Percentiles rank a stretch among this genome's conserved stretches.
These are phyloP conservation scores for Apotomis betuletana DNA, from an alignment of 2,888 invertebrate species.

Conservation along the genomic window DNA sequence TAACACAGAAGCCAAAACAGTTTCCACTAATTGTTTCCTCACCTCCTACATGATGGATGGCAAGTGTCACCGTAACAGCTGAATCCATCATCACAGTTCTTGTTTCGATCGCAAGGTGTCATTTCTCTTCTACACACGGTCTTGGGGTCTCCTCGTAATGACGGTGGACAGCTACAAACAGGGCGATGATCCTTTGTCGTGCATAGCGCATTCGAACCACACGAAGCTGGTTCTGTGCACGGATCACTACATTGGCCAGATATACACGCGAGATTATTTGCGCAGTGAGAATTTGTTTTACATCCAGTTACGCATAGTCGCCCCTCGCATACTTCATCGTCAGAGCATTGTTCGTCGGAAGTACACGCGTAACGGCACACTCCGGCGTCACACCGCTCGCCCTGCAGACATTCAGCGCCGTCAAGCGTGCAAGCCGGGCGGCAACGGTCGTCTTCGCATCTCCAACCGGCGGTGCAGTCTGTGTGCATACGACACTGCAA, in stretches of 20 bases:
- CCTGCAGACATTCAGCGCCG: constrained; percentile 88
- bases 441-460: constrained; percentile 89
- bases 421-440: constrained; percentile 90
- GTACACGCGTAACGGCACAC: constrained; percentile 93
- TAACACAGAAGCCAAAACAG: too few relatives aligned
- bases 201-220: constrained; percentile 93
- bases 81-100: constrained; percentile 88
- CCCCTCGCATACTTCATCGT: constrained; percentile 93
- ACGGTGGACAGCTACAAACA: constrained; percentile 88
- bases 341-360: constrained; percentile 92
- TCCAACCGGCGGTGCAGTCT: constrained; percentile 88
- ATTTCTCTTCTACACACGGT: constrained; percentile 88
- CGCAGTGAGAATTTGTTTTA: constrained; percentile 90
- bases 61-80: constrained; percentile 91
- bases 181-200: constrained; percentile 87
- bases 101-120: constrained; percentile 85
- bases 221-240: constrained; percentile 89
- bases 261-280: constrained; percentile 87
- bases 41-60: constrained; percentile 90
- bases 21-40: too few relatives aligned
- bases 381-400: constrained; percentile 90
- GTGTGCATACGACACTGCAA: constrained; percentile 89
- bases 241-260: constrained; percentile 91
- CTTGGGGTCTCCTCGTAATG: constrained; percentile 89
- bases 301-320: constrained; percentile 92